Evolutionary conservation across 2,888 invertebrate species (phyloP), one percentile per base, ranked within the genome.

Genomic region (Empis livida): DNA sequence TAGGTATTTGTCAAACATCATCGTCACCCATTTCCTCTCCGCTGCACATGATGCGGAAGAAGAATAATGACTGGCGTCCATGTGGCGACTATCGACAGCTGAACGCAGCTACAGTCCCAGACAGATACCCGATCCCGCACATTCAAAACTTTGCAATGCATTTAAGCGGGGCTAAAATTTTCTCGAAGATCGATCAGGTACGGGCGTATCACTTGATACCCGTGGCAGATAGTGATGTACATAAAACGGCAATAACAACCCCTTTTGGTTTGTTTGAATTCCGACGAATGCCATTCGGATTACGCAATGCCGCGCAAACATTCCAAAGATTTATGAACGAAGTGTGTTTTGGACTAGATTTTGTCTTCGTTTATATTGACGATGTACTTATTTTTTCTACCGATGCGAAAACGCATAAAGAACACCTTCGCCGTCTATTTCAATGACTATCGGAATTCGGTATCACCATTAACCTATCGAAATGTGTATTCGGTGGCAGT

Each of bases 51-150:
- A 42, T 10, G 30, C 44, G 11, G 44, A 48, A 48, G 15, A 20
- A 27, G 13, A 13, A 42, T 10, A 30, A 27, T 8, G 42, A 45
- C 30, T 48, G 42, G 45, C 20, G 48, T 10, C 44, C 45, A 5
- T 48, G 48, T 17, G 44, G 47, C 5, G 47, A 48, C 27, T 48
- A 37, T 10, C 13, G 48, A 9, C 15, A 35, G 14, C 14, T 48
- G n/a, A 48, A 45, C 17, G 27, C 45, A 11, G 14, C 30, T 23
- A 48, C 45, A 4, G 20, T 40, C 5, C 45, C 48, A 3, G 48
- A 48, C n/a, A 20, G 44, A 13, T n/a, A n/a, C n/a, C 45, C 45
- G 8, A 42, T 48, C 16, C 42, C 45, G 15, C 17, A 44, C 23
- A 39, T 48, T 20, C 37, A 44, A 13, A 27, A 45, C 37, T 45